Percentiles rank a stretch among this genome's conserved stretches.
Evolutionary conservation across 2,113 vertebrate genomes (phyloP).

Genomic region (Otus sunia): DNA sequence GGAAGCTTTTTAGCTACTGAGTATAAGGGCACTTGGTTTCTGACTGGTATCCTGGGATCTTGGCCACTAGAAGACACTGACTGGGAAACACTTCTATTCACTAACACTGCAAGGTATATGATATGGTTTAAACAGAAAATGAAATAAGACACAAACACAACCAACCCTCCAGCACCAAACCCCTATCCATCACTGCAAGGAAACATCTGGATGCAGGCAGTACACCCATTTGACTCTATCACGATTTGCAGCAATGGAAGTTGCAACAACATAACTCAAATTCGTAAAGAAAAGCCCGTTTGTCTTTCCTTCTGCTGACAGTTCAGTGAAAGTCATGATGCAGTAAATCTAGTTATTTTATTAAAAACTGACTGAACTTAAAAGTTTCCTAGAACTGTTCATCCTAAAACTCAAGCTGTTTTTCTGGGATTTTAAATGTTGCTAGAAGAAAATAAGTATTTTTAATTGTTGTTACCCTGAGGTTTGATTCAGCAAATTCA

Average conservation of each 20-base stretch:
- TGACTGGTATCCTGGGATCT: constrained; percentile 82
- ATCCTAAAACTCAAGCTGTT: not conserved
- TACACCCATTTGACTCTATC: not conserved
- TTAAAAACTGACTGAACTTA: not conserved
- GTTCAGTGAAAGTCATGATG: not conserved
- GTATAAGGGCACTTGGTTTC: constrained; percentile 81
- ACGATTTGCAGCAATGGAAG: not conserved
- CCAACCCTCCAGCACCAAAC: not conserved
- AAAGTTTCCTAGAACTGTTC: not conserved
- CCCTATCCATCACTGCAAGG: not conserved
- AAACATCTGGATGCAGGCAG: not conserved
- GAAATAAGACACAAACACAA: not conserved
- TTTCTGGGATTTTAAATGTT: not conserved
- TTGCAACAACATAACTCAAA: not conserved
- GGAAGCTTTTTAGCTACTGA: constrained; percentile 77
- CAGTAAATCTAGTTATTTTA: not conserved
- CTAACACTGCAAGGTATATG: constrained; percentile 82
- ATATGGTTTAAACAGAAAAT: constrained; percentile 79
- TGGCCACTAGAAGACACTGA: not conserved
- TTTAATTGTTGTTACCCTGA: not conserved
- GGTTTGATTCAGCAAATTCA: not conserved
- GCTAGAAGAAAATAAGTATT: not conserved
- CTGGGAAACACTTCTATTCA: constrained; percentile 72
- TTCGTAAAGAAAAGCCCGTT: not conserved
- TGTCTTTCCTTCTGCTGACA: not conserved